Conservation (phyloP, 37 sponge, comb jelly and placozoan species). For the Crambe crambe region DNA sequence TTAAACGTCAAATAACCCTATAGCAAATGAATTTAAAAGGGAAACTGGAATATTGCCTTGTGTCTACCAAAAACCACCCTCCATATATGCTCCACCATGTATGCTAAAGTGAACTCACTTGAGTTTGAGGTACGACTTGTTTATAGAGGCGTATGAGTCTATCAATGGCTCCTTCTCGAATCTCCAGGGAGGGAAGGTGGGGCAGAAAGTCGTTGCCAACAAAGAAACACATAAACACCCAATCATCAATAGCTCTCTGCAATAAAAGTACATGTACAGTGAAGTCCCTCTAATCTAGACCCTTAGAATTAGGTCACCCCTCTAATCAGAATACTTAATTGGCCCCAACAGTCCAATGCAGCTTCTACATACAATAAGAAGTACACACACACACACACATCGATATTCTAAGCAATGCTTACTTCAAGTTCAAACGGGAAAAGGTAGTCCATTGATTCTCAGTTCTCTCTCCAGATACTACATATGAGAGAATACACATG, state of each 20-base stretch:
- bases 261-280: neutral
- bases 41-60: neutral
- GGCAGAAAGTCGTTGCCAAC: constrained; percentile 99
- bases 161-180: constrained; percentile 98
- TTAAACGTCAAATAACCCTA: constrained; percentile 89
- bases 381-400: neutral
- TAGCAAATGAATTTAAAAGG: neutral
- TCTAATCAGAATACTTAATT: neutral
- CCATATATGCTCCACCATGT: neutral
- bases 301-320: neutral
- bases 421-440: constrained; percentile 90
- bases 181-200: constrained; percentile 97
- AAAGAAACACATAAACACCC: constrained; percentile 99
- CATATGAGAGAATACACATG: neutral
- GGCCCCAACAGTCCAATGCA: neutral
- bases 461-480: constrained; percentile 94
- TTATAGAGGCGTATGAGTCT: constrained; percentile 92
- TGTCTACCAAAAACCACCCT: neutral
- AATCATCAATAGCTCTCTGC: constrained; percentile 96
- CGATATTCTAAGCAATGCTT: neutral
- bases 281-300: neutral
- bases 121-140: constrained; percentile 77
- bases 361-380: neutral
- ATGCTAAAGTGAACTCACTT: constrained; percentile 41
- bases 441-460: constrained; percentile 77